Base-by-base conservation (phyloP, 2,113 vertebrate genomes). In the Sterna hirundo region DNA sequence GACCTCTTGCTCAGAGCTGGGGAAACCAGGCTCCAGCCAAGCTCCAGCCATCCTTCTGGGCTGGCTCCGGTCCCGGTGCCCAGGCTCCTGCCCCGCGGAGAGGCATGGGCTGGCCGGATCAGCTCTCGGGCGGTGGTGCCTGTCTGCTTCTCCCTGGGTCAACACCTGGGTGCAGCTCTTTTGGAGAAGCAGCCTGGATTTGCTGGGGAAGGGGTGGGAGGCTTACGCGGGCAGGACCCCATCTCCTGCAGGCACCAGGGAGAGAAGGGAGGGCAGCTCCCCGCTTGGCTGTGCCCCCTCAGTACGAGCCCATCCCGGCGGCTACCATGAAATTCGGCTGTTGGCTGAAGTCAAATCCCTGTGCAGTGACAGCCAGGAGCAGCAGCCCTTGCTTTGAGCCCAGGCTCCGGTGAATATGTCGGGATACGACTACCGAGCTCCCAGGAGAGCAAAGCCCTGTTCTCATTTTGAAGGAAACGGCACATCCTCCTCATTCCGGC, bases 281-380 rank as follows among this genome's bases (percentile, higher is more conserved):
- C 1, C 3, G 0, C 34, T 26, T 4, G 26, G 34, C 38, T 36
- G 47, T 5, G 6, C 11, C 72, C 46, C n/a, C 74, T 64, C 3
- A 0, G 18, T 61, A 11, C 1, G 0, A 4, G n/a, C 23, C 20
- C 44, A 3, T 11, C 16, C 0, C 18, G 1, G 34, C 18, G 1
- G 34, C 22, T 47, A 11, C 71, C 0, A 1, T 7, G 25, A 14
- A 26, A 17, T 14, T 5, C 1, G 8, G 0, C 26, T 18, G 16
- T 0, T 18, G 1, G 2, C 51, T 23, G 14, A 11, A 30, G 61
- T 11, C 17, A 9, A 15, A 57, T 6, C 9, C 40, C 65, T 8
- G 2, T 13, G 6, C 6, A 0, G 55, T 1, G n/a, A 18, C 3
- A 15, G 19, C 0, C 0, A 46, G 44, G n/a, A 65, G 26, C 60